Evolutionary conservation across 2,797 vertebrate genomes (phyloP).

Genomic region (Pangasius mekongensis): DNA sequence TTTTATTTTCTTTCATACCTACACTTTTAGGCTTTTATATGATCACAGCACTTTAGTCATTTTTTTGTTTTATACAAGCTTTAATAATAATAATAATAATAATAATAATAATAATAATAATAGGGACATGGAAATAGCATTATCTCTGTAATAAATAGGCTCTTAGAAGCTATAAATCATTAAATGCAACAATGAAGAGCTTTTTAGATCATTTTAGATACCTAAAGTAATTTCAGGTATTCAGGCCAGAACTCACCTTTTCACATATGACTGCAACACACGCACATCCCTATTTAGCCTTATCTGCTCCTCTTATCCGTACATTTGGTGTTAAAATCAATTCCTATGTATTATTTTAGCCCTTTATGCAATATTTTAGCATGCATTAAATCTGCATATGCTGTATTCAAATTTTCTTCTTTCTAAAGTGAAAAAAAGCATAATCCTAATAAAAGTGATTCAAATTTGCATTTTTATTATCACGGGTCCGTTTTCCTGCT

Average conservation of each 20-base stretch:
- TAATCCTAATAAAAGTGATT: slow-evolving; percentile 2
- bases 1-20: neutral
- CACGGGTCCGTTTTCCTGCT: neutral
- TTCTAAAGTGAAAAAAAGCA: neutral
- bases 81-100: neutral
- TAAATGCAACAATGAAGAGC: neutral
- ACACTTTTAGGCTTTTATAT: neutral
- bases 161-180: neutral
- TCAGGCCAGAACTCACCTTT: neutral
- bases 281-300: neutral
- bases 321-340: neutral
- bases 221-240: neutral
- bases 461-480: slow-evolving; percentile 2
- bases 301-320: neutral
- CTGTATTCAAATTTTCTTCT: no score
- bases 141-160: neutral
- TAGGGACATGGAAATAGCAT: neutral
- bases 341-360: neutral
- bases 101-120: neutral
- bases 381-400: neutral
- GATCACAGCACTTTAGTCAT: neutral
- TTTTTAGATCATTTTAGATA: neutral
- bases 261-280: no score
- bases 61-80: neutral
- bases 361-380: neutral